Conservation (phyloP, 2,797 vertebrate genomes). For the Amblyopsis hoosieri region DNA sequence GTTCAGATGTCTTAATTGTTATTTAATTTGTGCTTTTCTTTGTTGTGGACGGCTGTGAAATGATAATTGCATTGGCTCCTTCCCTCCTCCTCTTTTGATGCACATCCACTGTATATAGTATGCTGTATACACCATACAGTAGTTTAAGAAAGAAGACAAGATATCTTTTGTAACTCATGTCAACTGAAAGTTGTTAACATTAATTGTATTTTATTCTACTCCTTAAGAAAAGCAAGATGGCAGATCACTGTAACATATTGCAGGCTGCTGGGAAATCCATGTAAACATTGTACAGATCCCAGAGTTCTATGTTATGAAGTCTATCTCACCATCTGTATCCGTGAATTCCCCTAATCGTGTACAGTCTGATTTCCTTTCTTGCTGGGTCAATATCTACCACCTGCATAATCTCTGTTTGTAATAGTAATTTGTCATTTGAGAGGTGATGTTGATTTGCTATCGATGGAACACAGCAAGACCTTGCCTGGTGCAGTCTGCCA, state of each 20-base stretch:
- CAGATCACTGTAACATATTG: too few species aligned
- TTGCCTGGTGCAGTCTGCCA: neutral
- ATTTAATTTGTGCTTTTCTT: conserved; percentile 73
- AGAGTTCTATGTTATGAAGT: too few species aligned
- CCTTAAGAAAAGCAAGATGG: too few species aligned
- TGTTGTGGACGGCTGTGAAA: conserved; percentile 74
- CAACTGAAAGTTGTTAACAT: neutral
- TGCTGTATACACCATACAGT: neutral
- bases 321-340: neutral
- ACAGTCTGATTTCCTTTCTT: neutral
- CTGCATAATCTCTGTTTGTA: neutral
- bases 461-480: conserved; percentile 2
- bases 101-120: conserved; percentile 6
- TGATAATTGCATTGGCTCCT: conserved; percentile 71
- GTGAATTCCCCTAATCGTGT: neutral
- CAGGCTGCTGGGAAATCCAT: neutral
- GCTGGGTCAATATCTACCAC: neutral
- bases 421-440: conserved; percentile 2
- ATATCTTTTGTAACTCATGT: neutral
- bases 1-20: conserved; percentile 72
- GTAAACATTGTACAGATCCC: neutral
- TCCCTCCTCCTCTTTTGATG: conserved; percentile 51
- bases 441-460: neutral
- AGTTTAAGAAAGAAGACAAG: neutral
- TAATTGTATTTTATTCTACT: neutral